Evolutionary conservation across 2,113 vertebrate genomes (phyloP).

Genomic region (Apus apus): DNA sequence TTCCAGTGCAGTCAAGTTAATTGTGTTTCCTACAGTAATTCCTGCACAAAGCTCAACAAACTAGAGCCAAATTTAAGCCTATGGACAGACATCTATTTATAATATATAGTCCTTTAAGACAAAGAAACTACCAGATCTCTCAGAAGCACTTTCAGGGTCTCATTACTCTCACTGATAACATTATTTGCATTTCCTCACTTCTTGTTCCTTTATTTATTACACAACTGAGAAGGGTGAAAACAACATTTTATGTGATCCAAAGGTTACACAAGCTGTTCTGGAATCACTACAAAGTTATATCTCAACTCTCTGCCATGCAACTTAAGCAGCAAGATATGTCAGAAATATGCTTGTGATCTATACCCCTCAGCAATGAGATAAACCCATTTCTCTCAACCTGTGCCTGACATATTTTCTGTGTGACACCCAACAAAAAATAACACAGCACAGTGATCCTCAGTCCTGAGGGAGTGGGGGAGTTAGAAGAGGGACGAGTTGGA

Average conservation of each 20-base stretch:
- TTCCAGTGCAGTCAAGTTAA: background rate
- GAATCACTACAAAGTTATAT: background rate
- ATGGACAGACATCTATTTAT: background rate
- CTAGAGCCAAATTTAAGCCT: background rate
- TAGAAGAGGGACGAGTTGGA: background rate
- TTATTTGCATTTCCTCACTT: conserved; percentile 35
- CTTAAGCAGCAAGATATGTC: background rate
- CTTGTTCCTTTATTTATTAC: conserved; percentile 15
- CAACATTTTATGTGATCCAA: background rate
- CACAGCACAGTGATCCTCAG: background rate
- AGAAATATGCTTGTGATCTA: background rate
- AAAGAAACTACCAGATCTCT: background rate
- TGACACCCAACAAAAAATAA: background rate
- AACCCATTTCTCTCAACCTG: rapidly evolving
- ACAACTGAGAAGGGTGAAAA: background rate
- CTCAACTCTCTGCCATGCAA: background rate
- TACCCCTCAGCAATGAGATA: background rate
- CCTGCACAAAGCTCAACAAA: background rate
- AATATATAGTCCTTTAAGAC: background rate
- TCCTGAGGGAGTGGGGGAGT: background rate
- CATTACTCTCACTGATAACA: background rate
- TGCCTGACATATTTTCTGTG: background rate
- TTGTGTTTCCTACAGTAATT: background rate
- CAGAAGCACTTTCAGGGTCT: background rate
- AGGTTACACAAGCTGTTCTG: background rate